Evolutionary conservation across 2,113 vertebrate species (phyloP).

Genomic region (Pantherophis guttatus): DNA sequence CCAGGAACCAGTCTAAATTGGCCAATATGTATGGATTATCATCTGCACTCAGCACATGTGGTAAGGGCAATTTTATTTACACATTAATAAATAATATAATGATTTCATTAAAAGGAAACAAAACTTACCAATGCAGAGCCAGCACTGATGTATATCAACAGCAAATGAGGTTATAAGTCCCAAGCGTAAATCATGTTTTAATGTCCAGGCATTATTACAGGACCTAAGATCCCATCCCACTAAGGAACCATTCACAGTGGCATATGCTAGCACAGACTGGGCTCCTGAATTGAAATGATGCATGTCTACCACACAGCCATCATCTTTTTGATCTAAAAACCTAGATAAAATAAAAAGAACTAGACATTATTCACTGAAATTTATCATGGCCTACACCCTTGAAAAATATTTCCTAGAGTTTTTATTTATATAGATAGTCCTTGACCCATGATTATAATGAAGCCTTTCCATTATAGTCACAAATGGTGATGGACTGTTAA

Average conservation of each 20-base stretch:
- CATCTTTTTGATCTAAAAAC: constrained; percentile 86
- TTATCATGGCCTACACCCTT: background rate
- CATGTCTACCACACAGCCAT: constrained; percentile 93
- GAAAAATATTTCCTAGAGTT: background rate
- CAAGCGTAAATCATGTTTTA: constrained; percentile 89
- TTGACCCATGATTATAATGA: background rate
- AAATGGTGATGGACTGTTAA: background rate
- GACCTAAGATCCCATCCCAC: constrained; percentile 95
- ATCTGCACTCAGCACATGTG: constrained; percentile 4
- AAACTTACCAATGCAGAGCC: constrained; percentile 91
- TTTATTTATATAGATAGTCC: background rate
- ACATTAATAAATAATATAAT: background rate
- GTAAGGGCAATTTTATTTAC: background rate
- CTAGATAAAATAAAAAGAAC: constrained; percentile 60
- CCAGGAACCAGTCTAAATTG: background rate
- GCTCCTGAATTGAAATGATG: constrained; percentile 94
- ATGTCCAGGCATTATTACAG: constrained; percentile 87
- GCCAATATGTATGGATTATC: background rate
- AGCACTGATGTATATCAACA: constrained; percentile 97
- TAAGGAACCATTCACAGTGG: constrained; percentile 91
- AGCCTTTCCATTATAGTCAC: background rate
- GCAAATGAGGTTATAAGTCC: constrained; percentile 97
- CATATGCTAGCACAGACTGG: constrained; percentile 92
- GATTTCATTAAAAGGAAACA: background rate
- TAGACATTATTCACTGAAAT: background rate